Evolutionary conservation across 2,797 vertebrate species (phyloP).

Genomic region (Lepus oiostolus): DNA sequence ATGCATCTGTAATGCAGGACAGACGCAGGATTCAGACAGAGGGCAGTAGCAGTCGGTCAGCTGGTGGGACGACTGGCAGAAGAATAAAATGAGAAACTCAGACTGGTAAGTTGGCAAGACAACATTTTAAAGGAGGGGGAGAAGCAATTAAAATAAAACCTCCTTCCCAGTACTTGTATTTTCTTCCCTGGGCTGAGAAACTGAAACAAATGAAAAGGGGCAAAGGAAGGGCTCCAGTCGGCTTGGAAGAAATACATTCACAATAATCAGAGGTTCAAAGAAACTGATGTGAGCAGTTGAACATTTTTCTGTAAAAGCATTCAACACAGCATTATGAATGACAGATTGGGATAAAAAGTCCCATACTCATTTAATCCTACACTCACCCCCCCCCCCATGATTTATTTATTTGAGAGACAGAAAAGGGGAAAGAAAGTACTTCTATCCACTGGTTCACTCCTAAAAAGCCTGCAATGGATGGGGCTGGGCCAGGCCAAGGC

Average conservation of each 20-base stretch:
- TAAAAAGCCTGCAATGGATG: too few species aligned
- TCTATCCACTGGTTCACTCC: too few species aligned
- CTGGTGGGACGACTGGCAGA: slow-evolving; percentile 62
- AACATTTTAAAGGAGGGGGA: slow-evolving; percentile 13
- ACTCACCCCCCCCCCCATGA: too few species aligned
- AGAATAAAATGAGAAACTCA: slow-evolving; percentile 40
- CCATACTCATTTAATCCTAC: not conserved
- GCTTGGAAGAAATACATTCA: slow-evolving; percentile 26
- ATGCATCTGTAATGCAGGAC: slow-evolving; percentile 56
- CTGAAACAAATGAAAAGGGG: not conserved
- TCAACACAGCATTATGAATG: not conserved
- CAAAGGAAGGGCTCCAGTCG: not conserved
- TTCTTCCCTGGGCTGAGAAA: slow-evolving; percentile 22
- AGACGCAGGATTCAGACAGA: slow-evolving; percentile 20
- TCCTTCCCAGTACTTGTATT: not conserved
- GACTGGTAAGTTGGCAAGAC: slow-evolving; percentile 17
- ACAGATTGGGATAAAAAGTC: not conserved
- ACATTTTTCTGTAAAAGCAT: not conserved
- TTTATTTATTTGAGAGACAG: too few species aligned
- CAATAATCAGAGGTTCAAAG: not conserved
- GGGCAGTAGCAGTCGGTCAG: not conserved
- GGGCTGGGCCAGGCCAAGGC: too few species aligned
- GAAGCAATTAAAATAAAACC: not conserved
- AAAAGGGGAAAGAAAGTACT: too few species aligned
- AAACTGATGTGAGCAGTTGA: not conserved